Evolutionary conservation across 2,888 invertebrate species (phyloP).

Genomic region (Microplitis deprimator): DNA sequence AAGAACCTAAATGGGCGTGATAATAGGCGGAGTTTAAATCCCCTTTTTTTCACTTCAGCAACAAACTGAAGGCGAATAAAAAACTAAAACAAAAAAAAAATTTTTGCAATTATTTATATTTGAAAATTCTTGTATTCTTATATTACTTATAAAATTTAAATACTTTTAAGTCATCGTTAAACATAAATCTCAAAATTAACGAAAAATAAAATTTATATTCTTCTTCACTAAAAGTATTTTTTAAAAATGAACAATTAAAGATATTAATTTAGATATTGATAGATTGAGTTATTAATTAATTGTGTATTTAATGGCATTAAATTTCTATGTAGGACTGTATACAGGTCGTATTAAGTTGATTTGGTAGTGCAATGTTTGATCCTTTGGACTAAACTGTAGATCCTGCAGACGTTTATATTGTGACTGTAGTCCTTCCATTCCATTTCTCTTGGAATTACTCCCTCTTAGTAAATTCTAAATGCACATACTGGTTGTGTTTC

Average conservation of each 20-base stretch:
- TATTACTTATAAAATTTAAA: no score
- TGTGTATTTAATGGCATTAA: no score
- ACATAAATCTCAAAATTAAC: no score
- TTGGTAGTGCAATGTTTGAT: neutral
- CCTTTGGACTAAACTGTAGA: neutral
- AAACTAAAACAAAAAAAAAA: neutral
- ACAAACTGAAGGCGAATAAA: neutral
- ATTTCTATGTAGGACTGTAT: no score
- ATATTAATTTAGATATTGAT: neutral
- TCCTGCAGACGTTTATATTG: neutral
- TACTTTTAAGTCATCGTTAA: no score
- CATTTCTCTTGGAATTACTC: constrained; percentile 7
- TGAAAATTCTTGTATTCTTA: no score
- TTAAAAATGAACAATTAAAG: no score
- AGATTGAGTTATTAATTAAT: neutral
- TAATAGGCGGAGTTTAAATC: constrained; percentile 36
- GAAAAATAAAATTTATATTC: no score
- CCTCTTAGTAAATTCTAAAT: constrained; percentile 2
- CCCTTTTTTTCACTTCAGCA: constrained; percentile 25
- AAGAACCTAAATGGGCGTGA: constrained; percentile 33
- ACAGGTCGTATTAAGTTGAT: no score
- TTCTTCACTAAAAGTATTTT: no score
- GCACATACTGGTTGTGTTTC: constrained; percentile 18
- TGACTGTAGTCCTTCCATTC: neutral
- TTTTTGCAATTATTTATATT: no score